Base-by-base conservation (phyloP, 2,113 vertebrate species). In the Eulacestoma nigropectus region DNA sequence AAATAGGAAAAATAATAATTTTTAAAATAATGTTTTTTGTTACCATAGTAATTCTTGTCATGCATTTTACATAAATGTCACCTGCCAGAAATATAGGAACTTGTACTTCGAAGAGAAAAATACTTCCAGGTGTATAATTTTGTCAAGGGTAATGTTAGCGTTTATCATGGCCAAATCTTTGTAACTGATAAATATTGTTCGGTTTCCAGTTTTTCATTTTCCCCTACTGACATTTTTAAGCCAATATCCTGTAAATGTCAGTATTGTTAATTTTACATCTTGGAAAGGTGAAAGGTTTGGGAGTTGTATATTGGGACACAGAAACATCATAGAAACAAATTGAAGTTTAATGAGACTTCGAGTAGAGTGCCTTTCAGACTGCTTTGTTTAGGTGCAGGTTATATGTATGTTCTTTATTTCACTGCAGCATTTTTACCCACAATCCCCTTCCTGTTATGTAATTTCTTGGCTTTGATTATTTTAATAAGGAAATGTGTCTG, bases 201-300 rank as follows among this genome's bases (percentile, higher is more conserved):
- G 68, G 17, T 55, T 88, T 88, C 64, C 42, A 68, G 30, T 81
- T 68, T 90, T 93, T 93, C 49, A 39, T 86, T 84, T 93, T 44
- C 44, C 32, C 7, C 7, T 47, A 32, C 35, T 93, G 93, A 83
- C 64, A 84, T 94, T 96, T 97, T 93, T 70, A 94, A 96, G 62
- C 52, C 68, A 64, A 80, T 86, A 80, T 10, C 33, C 32, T 90
- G 30, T 16, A 95, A 96, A 95, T 95, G 82, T 92, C 92, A 95
- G 12, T 56, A 60, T 56, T 94, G 76, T 87, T 96, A 95, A 95
- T 93, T 96, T 92, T 84, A 46, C 41, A 20, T 90, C 68, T 93
- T 67, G 42, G 68, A 80, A 93, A 95, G 85, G 76, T 75, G 83
- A 92, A 90, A 78, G 72, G 85, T 86, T 90, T 56, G 80, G 57